These are phyloP conservation scores for Polypterus bichir DNA, from an alignment of 2,113 vertebrate genomes.

Conservation along the genomic window DNA sequence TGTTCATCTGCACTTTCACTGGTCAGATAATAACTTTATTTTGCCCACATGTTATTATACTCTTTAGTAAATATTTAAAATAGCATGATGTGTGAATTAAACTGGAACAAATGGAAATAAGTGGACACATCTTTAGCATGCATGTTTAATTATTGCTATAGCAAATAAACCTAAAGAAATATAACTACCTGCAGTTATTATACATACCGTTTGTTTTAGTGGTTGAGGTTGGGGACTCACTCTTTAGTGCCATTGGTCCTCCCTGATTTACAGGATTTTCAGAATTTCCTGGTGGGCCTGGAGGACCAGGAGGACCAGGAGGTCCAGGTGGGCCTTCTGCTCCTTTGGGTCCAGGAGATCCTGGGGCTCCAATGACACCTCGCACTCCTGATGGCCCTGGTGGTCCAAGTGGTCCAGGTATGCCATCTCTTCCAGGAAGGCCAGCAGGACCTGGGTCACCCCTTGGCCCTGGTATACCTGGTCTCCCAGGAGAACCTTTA, in stretches of 20 bases:
- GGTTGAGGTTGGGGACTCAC: constrained; percentile 35
- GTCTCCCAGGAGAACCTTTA: constrained; percentile 81
- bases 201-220: constrained; percentile 30
- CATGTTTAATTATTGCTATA: too few species aligned
- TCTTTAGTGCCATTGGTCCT: constrained; percentile 52
- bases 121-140: too few species aligned
- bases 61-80: neutral
- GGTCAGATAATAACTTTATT: too few species aligned
- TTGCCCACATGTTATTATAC: too few species aligned
- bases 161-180: too few species aligned
- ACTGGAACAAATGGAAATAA: too few species aligned
- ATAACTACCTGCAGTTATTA: neutral
- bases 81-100: neutral
- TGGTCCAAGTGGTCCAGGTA: constrained; percentile 64
- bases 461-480: constrained; percentile 66
- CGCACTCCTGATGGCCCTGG: constrained; percentile 69
- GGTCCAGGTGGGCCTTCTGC: constrained; percentile 62
- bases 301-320: constrained; percentile 60
- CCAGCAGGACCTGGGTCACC: constrained; percentile 74
- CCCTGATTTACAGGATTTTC: constrained; percentile 34
- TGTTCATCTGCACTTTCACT: too few species aligned
- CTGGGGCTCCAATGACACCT: constrained; percentile 67
- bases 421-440: constrained; percentile 70
- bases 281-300: constrained; percentile 52
- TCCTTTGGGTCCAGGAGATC: constrained; percentile 68